Evolutionary conservation across 2,888 invertebrate genomes (phyloP).

Genomic region (Bellardia bayeri): DNA sequence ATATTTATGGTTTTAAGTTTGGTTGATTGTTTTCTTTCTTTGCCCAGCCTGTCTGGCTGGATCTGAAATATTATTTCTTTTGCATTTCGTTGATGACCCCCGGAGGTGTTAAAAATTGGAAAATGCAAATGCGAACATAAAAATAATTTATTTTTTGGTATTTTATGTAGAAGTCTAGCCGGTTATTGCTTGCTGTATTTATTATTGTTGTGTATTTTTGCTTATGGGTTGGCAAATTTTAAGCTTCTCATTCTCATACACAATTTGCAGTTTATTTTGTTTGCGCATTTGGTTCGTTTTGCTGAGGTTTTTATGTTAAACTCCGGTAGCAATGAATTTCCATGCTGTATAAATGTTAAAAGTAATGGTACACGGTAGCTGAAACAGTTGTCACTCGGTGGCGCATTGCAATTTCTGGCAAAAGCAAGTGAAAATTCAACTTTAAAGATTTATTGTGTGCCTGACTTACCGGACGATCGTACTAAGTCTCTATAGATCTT

Average conservation of each 20-base stretch:
- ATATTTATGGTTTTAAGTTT: conserved; percentile 31
- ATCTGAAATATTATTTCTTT: conserved; percentile 23
- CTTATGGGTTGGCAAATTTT: conserved; percentile 52
- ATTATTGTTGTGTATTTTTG: conserved; percentile 37
- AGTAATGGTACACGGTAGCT: conserved; percentile 81
- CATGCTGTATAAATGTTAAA: conserved; percentile 69
- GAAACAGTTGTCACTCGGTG: conserved; percentile 83
- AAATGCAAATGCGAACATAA: conserved; percentile 82
- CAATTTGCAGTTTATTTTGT: conserved; percentile 6
- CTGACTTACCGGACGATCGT: conserved; percentile 46
- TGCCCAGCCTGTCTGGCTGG: conserved; percentile 6
- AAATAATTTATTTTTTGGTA: conserved; percentile 79
- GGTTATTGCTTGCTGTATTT: conserved; percentile 43
- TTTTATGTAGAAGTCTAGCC: conserved; percentile 67
- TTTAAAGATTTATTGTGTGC: conserved; percentile 78
- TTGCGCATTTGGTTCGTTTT: conserved; percentile 8
- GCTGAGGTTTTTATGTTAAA: conserved; percentile 56
- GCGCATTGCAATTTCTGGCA: conserved; percentile 71
- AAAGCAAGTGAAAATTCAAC: conserved; percentile 75
- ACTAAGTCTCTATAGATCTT: conserved; percentile 31
- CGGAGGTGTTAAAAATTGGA: conserved; percentile 83
- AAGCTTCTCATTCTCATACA: conserved; percentile 18
- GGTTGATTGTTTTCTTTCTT: conserved; percentile 46
- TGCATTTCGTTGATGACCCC: conserved; percentile 80
- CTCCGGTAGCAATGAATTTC: conserved; percentile 72